Evolutionary conservation across 2,797 vertebrate genomes (phyloP), one percentile per base, ranked within the genome.

Genomic region (Pseudochaenichthys georgianus): DNA sequence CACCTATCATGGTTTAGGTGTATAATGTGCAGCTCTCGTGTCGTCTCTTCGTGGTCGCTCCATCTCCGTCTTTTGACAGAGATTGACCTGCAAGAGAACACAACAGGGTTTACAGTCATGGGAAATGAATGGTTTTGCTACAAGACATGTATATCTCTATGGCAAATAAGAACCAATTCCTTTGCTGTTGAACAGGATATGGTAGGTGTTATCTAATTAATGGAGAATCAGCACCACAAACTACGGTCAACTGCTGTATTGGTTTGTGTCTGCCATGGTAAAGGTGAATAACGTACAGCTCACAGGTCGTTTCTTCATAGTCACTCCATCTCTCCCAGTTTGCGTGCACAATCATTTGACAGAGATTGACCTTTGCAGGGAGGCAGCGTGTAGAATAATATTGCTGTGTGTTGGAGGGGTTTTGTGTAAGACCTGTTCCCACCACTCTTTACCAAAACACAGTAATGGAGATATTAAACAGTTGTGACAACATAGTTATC

Each of bases 401-500:
- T 45, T 45, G 46, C 43, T 78, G 65, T 67, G 17, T 41, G 47
- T 7, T 43, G 41, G 46, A 31, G 41, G 64, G 54, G 57, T 72
- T 82, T 34, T 15, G 54, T 51, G 42, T 15, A 6, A 38, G 47
- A 13, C 70, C 50, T 51, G 45, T 28, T 80, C 53, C 58, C 68
- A 64, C 53, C 74, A 55, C 13, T 8, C 9, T 81, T 67, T 51
- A 58, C 17, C 53, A 54, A 62, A 78, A 72, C 74, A 75, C 72
- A 21, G n/a, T 86, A 85, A 89, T 88, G 62, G 80, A 72, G 84
- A 88, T 69, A 23, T 47, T 85, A 70, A 93, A 83, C 17, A 17
- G 73, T 85, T 82, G 76, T 85, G 83, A 92, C 89, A 84, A 15
- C 2, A 0, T 54, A 69, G 66, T 74, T 70, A 48, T 83, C 62